phyloP scores from a whole-genome alignment of 2,888 invertebrate genomes.

The Pandemis heparana region DNA sequence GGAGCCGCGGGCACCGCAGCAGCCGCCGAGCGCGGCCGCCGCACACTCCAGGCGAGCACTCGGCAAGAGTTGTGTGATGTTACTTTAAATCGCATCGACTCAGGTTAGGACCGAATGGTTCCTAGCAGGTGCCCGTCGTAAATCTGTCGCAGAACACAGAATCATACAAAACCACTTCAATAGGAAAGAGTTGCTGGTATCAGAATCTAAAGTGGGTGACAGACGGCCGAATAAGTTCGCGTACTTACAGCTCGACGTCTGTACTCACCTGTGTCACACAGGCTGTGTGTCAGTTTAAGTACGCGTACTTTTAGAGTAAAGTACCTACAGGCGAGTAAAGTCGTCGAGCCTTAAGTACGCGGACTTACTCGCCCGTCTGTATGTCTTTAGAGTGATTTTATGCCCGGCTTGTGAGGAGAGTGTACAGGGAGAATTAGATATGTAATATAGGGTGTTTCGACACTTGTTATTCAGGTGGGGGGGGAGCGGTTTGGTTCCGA shows the following conservation, averaged over 20 bases:
- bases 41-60: not conserved
- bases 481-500: slow-evolving; percentile 6
- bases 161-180: not conserved
- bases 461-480: slow-evolving; percentile 2
- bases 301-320: too few species aligned
- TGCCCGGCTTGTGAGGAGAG: not conserved
- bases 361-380: too few species aligned
- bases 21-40: not conserved
- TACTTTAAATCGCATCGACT: slow-evolving; percentile 1
- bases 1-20: not conserved
- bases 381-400: too few species aligned
- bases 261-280: too few species aligned
- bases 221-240: too few species aligned
- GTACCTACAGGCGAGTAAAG: too few species aligned
- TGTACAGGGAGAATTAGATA: not conserved
- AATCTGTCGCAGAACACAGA: not conserved
- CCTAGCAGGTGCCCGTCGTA: not conserved
- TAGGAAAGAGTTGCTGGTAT: too few species aligned
- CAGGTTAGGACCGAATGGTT: not conserved
- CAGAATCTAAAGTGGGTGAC: too few species aligned
- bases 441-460: not conserved
- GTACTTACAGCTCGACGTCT: too few species aligned
- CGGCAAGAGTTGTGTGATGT: slow-evolving; percentile 4
- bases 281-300: too few species aligned
- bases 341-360: too few species aligned